These are phyloP conservation scores for Liparis tanakae DNA, from an alignment of 2,797 vertebrate species.

Conservation along the genomic window DNA sequence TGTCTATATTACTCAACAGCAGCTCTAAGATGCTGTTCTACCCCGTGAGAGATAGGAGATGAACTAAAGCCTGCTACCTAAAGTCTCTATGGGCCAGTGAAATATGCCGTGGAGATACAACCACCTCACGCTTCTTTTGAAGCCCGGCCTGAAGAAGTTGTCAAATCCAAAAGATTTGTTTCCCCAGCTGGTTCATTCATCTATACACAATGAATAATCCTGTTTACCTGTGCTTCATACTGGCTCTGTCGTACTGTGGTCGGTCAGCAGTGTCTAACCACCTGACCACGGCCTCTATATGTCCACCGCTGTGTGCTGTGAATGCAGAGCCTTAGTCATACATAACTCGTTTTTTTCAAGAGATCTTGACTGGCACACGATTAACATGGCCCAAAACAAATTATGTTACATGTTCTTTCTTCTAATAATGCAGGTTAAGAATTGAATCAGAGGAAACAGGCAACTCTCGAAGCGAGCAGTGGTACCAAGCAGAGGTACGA, in stretches of 20 bases:
- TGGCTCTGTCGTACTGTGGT: conserved; percentile 28
- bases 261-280: conserved; percentile 31
- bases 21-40: conserved; percentile 17
- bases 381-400: conserved; percentile 10
- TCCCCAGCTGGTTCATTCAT: conserved; percentile 27
- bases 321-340: conserved; percentile 41
- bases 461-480: conserved; percentile 5
- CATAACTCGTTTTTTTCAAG: conserved; percentile 37
- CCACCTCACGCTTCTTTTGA: conserved; percentile 10
- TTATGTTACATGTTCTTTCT: background rate
- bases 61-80: conserved; percentile 27
- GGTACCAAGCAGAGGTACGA: background rate
- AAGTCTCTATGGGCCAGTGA: conserved; percentile 47
- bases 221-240: conserved; percentile 46
- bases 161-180: conserved; percentile 24
- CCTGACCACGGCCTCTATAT: conserved; percentile 22
- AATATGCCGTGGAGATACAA: conserved; percentile 34
- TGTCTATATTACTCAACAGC: conserved; percentile 39
- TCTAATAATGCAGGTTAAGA: background rate
- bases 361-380: conserved; percentile 15
- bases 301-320: conserved; percentile 32
- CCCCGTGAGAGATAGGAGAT: conserved; percentile 23
- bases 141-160: conserved; percentile 33
- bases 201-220: conserved; percentile 43
- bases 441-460: background rate